phyloP scores from a whole-genome alignment of 2,888 invertebrate species.

The Unio pictorum region DNA sequence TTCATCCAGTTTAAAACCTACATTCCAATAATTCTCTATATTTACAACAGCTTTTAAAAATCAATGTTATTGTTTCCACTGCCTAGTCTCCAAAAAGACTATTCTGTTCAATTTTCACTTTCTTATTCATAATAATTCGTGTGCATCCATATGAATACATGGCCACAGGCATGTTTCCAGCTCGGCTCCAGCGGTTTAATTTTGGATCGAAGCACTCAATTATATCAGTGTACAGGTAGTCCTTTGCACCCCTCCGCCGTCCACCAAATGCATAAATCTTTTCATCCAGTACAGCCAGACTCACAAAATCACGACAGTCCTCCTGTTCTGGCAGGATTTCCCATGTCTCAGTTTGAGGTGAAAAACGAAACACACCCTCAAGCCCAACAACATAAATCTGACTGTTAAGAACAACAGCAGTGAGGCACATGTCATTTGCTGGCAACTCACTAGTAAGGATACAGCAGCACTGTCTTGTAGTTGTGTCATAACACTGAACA shows the following conservation, averaged over 20 bases:
- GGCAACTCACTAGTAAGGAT: conserved; percentile 53
- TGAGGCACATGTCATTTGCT: conserved; percentile 64
- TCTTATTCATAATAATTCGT: conserved; percentile 46
- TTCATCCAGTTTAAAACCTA: no score
- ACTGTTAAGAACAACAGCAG: conserved; percentile 55
- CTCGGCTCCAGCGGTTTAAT: conserved; percentile 49
- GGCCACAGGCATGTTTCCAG: conserved; percentile 54
- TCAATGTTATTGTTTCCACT: no score
- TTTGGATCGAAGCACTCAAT: conserved; percentile 60
- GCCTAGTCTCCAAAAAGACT: no score
- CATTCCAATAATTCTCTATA: no score
- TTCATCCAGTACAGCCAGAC: conserved; percentile 60
- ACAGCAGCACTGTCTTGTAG: conserved; percentile 39
- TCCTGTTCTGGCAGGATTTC: conserved; percentile 60
- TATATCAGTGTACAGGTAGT: conserved; percentile 60
- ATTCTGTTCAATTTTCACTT: no score
- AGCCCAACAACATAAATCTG: conserved; percentile 62
- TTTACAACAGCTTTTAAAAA: no score
- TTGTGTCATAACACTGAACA: conserved; percentile 62
- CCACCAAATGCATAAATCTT: conserved; percentile 63
- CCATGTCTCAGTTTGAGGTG: conserved; percentile 53
- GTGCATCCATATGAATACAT: conserved; percentile 67
- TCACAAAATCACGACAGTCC: conserved; percentile 62
- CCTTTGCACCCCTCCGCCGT: conserved; percentile 59
- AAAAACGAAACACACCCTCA: conserved; percentile 60